Evolutionary conservation across 1,140 invertebrate genomes (phyloP).

Genomic region (Drosophila micromelanica): DNA sequence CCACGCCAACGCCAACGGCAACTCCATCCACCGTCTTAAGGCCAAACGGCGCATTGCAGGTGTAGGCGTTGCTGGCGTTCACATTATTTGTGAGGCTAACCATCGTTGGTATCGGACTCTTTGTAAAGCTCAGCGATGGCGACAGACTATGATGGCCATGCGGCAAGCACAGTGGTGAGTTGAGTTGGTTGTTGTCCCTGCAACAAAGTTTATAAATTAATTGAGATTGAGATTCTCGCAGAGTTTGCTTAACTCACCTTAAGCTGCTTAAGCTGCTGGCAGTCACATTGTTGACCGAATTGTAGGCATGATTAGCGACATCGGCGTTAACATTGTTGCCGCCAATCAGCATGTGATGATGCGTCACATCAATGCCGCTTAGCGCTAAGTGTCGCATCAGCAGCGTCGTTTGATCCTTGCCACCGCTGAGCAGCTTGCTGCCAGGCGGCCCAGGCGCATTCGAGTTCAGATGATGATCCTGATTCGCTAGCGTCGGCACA

Average conservation of each 20-base stretch:
- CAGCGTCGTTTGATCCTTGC: slow-evolving; percentile 84
- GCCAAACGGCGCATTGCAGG: slow-evolving; percentile 72
- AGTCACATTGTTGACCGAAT: slow-evolving; percentile 67
- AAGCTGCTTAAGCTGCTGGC: slow-evolving; percentile 69
- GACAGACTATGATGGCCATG: slow-evolving; percentile 78
- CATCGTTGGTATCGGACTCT: slow-evolving; percentile 79
- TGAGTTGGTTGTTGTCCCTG: slow-evolving; percentile 77
- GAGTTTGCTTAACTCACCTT: slow-evolving; percentile 47
- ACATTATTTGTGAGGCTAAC: slow-evolving; percentile 74
- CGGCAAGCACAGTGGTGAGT: slow-evolving; percentile 80
- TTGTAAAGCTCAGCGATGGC: slow-evolving; percentile 76
- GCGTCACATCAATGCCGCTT: slow-evolving; percentile 46
- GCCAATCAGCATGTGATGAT: slow-evolving; percentile 46
- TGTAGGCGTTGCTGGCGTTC: slow-evolving; percentile 67
- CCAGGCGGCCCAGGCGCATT: slow-evolving; percentile 86
- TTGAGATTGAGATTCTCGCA: too few relatives aligned
- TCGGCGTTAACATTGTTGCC: slow-evolving; percentile 20
- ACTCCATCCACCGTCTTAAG: slow-evolving; percentile 61
- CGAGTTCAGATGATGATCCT: slow-evolving; percentile 83
- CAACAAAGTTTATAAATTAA: neutral
- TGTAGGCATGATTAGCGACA: slow-evolving; percentile 70
- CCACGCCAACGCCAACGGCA: slow-evolving; percentile 42
- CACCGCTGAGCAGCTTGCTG: slow-evolving; percentile 43
- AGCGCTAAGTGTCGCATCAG: slow-evolving; percentile 63
- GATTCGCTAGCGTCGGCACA: slow-evolving; percentile 69